A percentile compares a stretch with the other conserved stretches of the same genome.
These are phyloP conservation scores for Scelioninae gen. 2 DNA, from an alignment of 2,888 invertebrate species.

Conservation along the genomic window DNA sequence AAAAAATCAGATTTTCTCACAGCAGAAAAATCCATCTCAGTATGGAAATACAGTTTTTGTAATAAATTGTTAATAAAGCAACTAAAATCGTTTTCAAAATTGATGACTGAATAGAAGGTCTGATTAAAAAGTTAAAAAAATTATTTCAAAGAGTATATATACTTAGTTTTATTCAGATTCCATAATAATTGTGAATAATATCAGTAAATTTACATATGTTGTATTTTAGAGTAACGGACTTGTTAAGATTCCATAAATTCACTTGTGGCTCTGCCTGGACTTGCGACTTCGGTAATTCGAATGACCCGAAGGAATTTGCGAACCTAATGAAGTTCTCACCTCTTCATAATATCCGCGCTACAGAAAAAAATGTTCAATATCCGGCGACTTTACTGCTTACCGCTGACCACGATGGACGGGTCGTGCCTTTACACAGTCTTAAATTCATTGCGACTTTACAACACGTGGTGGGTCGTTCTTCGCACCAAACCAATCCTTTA, in stretches of 20 bases:
- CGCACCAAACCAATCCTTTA: constrained; percentile 88
- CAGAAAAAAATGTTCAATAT: constrained; percentile 83
- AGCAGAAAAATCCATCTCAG: too few relatives aligned
- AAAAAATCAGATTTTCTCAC: too few relatives aligned
- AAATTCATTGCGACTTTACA: constrained; percentile 96
- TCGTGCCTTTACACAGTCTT: constrained; percentile 97
- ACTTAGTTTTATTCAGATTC: too few relatives aligned
- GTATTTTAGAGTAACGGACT: constrained; percentile 90
- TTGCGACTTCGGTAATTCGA: constrained; percentile 96
- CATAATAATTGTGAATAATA: neutral
- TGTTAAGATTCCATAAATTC: constrained; percentile 98
- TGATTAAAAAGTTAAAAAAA: too few relatives aligned
- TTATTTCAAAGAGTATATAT: too few relatives aligned
- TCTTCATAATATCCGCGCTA: constrained; percentile 89
- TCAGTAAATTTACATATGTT: constrained; percentile 2
- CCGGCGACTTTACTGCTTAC: constrained; percentile 94
- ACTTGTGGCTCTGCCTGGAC: constrained; percentile 98
- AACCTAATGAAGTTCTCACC: constrained; percentile 93
- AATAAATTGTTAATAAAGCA: too few relatives aligned
- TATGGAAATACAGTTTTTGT: too few relatives aligned
- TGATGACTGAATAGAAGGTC: too few relatives aligned
- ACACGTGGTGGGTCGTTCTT: constrained; percentile 79
- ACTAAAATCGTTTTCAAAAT: too few relatives aligned
- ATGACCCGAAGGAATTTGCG: constrained; percentile 89
- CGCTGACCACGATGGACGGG: constrained; percentile 99